Evolutionary conservation across 2,888 invertebrate species (phyloP), one percentile per base, ranked within the genome.

Genomic region (Anthoptus insignis): DNA sequence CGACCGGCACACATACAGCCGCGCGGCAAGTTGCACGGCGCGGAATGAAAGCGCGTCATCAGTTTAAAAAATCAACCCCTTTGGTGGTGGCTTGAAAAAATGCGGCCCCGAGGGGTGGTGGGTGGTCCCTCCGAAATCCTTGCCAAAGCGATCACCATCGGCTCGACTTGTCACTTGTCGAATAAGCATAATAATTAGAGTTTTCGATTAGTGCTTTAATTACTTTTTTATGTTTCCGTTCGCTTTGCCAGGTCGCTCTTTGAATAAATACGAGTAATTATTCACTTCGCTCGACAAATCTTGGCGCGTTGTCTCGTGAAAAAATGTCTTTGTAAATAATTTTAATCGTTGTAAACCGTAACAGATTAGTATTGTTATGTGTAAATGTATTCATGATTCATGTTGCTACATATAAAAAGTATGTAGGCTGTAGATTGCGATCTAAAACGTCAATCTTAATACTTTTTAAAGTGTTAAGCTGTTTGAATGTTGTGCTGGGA

Each of bases 31-130:
- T 92, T 92, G 93, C 93, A 91, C 89, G 86, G 88, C 89, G 91
- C 91, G 89, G 92, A 93, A 93, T 93, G 93, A 91, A 93, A 92
- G 93, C 93, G 93, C 93, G 93, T 93, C 93, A 93, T 93, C 93
- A 93, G 93, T 93, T 93, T 93, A 93, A 93, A 93, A 93, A 93
- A 93, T 93, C 93, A 93, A 93, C 93, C 92, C 93, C 92, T 91
- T 93, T 79, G 81, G 83, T 87, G 91, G 89, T 86, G 89, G 89
- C 82, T 83, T 88, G 86, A 90, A 93, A 92, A 92, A 91, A 88
- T 84, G 87, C 85, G 86, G 85, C 87, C 87, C 86, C 75, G 69
- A 53, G 76, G 86, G 88, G 83, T 73, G 87, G 87, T 82, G 91
- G 90, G 88, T 80, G 89, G 85, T 78, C 83, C 86, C 86, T 79